phyloP scores from a whole-genome alignment of 2,113 vertebrate genomes.

The Ancistrus triradiatus region DNA sequence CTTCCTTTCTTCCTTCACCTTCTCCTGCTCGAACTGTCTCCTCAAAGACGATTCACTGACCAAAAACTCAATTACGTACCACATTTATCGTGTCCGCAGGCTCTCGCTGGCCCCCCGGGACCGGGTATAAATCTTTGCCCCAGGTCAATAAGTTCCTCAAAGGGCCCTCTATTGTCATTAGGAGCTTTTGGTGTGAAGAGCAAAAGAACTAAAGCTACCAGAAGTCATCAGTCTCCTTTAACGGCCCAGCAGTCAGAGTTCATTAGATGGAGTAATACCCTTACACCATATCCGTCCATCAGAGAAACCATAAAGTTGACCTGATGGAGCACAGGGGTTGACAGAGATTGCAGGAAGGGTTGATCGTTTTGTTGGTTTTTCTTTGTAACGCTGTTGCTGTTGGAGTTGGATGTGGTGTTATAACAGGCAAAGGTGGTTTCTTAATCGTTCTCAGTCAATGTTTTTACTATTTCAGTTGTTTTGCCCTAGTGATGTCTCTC shows the following conservation, averaged over 20 bases:
- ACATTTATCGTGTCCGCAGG: conserved; percentile 38
- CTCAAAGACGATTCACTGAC: conserved; percentile 32
- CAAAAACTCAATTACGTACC: conserved; percentile 43
- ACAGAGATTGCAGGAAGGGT: no score
- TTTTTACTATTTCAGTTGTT: no score
- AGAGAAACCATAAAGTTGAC: conserved; percentile 6
- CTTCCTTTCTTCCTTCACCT: neutral
- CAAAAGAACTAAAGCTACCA: conserved; percentile 7
- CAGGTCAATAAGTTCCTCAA: conserved; percentile 30
- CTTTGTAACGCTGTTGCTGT: neutral
- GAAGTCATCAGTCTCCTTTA: conserved; percentile 34
- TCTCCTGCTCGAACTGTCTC: conserved; percentile 3
- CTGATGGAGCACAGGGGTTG: neutral
- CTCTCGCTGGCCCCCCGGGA: conserved; percentile 1
- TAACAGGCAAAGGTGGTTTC: no score
- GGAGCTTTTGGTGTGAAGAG: conserved; percentile 9
- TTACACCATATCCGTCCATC: conserved; percentile 23
- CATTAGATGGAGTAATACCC: conserved; percentile 49
- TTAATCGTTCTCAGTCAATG: no score
- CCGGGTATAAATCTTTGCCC: conserved; percentile 28
- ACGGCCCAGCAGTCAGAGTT: conserved; percentile 30
- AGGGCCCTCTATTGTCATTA: conserved; percentile 26
- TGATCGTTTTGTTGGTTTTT: no score
- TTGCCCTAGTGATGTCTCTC: no score
- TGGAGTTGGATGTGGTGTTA: no score